Percentiles rank a stretch among this genome's conserved stretches.
These are phyloP conservation scores for Scaptomyza graminum DNA, from an alignment of 1,140 invertebrate genomes.

Conservation along the genomic window DNA sequence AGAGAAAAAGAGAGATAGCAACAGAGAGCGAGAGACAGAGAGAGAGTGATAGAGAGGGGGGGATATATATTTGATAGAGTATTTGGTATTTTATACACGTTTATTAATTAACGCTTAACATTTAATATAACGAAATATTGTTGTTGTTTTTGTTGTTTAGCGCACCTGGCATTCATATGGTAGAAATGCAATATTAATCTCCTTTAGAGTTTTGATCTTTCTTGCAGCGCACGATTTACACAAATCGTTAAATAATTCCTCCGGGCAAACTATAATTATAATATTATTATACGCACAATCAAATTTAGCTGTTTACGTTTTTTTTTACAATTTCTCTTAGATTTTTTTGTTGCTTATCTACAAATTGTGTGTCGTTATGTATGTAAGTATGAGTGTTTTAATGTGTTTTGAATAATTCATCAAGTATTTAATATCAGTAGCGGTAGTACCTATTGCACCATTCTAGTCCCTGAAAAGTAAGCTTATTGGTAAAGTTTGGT, in stretches of 20 bases:
- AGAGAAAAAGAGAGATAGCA: constrained; percentile 1
- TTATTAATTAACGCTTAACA: constrained; percentile 6
- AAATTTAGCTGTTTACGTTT: constrained; percentile 40
- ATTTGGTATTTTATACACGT: constrained; percentile 31
- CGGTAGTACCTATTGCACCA: constrained; percentile 8
- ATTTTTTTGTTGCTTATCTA: neutral
- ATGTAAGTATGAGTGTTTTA: constrained; percentile 1
- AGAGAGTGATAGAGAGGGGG: constrained; percentile 6
- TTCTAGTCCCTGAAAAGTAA: constrained; percentile 33
- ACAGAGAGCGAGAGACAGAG: neutral
- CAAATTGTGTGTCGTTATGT: constrained; percentile 7
- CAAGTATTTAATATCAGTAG: constrained; percentile 7
- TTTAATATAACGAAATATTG: constrained; percentile 16
- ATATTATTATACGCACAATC: constrained; percentile 51
- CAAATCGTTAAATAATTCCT: constrained; percentile 97
- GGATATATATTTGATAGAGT: constrained; percentile 9
- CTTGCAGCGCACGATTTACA: constrained; percentile 97
- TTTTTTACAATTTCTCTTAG: neutral
- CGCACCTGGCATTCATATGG: constrained; percentile 99
- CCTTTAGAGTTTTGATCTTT: constrained; percentile 99
- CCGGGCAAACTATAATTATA: constrained; percentile 90
- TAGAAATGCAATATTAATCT: constrained; percentile 99
- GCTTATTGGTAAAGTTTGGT: constrained; percentile 23
- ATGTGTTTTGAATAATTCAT: neutral
- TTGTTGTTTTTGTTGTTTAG: constrained; percentile 40